Percentiles rank a stretch among this genome's conserved stretches.
Evolutionary conservation across 2,888 invertebrate species (phyloP).

Genomic region (Aporophyla lueneburgensis): DNA sequence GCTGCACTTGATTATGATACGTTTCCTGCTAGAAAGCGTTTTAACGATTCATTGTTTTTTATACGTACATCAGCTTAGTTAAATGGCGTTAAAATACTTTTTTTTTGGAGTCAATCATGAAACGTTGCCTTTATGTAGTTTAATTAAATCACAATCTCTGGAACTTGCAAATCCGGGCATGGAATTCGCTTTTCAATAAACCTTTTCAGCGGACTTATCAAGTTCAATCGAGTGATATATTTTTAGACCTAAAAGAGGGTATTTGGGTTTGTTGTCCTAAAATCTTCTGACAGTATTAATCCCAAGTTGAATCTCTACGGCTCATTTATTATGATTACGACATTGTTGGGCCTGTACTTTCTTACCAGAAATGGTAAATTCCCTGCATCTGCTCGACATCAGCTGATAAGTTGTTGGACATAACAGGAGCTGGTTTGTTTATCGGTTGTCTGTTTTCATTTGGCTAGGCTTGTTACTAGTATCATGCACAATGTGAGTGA

Average conservation of each 20-base stretch:
- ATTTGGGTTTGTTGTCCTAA: neutral
- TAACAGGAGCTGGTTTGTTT: neutral
- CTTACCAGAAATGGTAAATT: neutral
- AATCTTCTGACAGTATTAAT: neutral
- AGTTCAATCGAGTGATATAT: neutral
- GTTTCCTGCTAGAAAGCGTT: conserved; percentile 18
- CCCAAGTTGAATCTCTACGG: neutral
- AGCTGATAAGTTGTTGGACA: neutral
- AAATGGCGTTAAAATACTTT: neutral
- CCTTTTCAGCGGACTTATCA: neutral
- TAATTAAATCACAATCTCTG: neutral
- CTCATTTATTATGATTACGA: neutral
- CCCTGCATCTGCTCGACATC: neutral
- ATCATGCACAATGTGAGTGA: conserved; percentile 40
- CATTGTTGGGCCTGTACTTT: neutral
- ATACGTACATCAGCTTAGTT: neutral
- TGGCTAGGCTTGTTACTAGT: neutral
- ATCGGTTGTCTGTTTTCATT: conserved; percentile 5
- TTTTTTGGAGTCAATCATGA: neutral
- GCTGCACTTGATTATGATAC: conserved; percentile 5
- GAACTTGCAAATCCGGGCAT: neutral
- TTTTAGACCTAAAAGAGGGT: neutral
- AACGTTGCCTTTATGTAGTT: neutral
- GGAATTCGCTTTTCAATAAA: neutral
- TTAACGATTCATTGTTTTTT: conserved; percentile 20